These are phyloP conservation scores for Agrotis segetum DNA, from an alignment of 2,888 invertebrate species.

Conservation along the genomic window DNA sequence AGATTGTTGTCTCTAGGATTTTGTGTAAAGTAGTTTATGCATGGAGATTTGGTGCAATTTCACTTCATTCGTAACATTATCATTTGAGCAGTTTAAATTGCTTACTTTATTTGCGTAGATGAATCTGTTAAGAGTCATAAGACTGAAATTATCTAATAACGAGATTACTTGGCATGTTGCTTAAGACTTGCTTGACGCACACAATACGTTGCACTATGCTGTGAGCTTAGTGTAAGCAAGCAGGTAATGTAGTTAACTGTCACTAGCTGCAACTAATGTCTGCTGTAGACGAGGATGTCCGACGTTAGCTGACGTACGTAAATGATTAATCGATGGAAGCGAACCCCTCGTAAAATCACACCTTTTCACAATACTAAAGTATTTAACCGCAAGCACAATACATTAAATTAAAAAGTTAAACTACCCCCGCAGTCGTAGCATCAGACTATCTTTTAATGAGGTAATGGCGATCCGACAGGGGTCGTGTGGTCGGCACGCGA, in stretches of 20 bases:
- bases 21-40: background rate
- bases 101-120: conserved; percentile 5
- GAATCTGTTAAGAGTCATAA: conserved; percentile 2
- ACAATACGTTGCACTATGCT: background rate
- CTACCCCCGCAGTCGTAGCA: conserved; percentile 76
- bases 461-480: conserved; percentile 81
- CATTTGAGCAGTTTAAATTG: conserved; percentile 17
- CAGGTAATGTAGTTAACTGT: background rate
- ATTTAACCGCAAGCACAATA: conserved; percentile 74
- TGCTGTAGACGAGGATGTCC: background rate
- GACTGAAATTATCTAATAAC: background rate
- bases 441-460: conserved; percentile 85
- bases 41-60: conserved; percentile 15
- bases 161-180: conserved; percentile 5
- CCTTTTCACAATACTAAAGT: conserved; percentile 76
- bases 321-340: conserved; percentile 44
- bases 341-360: conserved; percentile 78
- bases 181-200: background rate
- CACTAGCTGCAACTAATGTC: background rate
- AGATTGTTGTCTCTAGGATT: background rate
- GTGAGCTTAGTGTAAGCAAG: conserved; percentile 6
- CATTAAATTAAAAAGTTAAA: conserved; percentile 88
- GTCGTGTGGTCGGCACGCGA: conserved; percentile 79
- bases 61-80: background rate
- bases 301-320: background rate